A percentile compares a stretch with the other conserved stretches of the same genome.
Evolutionary conservation across 2,113 vertebrate genomes (phyloP).

Genomic region (Clarias batrachus): DNA sequence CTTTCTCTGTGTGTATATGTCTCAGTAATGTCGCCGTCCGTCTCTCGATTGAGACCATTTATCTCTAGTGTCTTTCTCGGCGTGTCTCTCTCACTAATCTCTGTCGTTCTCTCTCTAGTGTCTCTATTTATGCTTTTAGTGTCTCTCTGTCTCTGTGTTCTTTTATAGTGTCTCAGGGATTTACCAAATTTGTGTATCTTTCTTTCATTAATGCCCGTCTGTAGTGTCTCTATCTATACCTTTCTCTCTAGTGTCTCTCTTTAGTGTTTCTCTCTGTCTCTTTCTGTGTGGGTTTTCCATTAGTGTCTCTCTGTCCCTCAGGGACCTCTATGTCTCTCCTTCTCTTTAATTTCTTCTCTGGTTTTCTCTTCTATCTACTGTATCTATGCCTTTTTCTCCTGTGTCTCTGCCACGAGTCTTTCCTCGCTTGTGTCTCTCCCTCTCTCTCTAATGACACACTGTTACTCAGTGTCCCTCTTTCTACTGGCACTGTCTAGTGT

Average conservation of each 20-base stretch:
- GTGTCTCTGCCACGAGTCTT: too few relatives aligned
- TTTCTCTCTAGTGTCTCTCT: too few relatives aligned
- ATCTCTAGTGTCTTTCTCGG: neutral
- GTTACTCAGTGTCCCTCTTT: neutral
- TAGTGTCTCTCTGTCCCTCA: too few relatives aligned
- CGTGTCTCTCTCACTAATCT: neutral
- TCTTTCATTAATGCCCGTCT: too few relatives aligned
- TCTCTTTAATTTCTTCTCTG: neutral
- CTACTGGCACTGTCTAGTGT: neutral
- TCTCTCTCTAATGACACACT: neutral
- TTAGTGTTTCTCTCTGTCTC: too few relatives aligned
- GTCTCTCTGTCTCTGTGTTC: conserved; percentile 8
- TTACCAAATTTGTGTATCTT: too few relatives aligned
- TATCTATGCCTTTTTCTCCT: too few relatives aligned
- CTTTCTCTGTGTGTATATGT: neutral
- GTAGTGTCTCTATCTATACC: neutral
- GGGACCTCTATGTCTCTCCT: neutral
- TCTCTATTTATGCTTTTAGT: too few relatives aligned
- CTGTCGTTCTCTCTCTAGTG: neutral
- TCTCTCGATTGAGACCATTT: too few relatives aligned
- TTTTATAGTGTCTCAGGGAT: neutral
- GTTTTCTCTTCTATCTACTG: neutral
- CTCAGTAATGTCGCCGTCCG: neutral
- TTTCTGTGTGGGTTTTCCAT: too few relatives aligned
- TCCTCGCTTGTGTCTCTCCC: neutral